A percentile compares a stretch with the other conserved stretches of the same genome.
phyloP scores from a whole-genome alignment of 2,113 vertebrate genomes.

The Lonchura striata region DNA sequence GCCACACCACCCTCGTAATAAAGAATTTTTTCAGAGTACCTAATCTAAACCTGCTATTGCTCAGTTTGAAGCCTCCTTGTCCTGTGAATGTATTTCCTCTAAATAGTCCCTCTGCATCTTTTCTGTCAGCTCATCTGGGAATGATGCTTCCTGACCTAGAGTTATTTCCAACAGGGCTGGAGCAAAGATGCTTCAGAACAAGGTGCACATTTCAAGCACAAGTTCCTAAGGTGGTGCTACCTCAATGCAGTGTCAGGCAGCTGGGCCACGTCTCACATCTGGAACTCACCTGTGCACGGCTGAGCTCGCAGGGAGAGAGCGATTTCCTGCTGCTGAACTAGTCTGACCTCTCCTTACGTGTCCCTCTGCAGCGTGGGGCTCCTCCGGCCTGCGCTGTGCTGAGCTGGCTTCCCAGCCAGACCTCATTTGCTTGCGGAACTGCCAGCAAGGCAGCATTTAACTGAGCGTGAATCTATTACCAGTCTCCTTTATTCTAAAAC shows the following conservation, averaged over 20 bases:
- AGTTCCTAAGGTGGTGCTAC: not conserved
- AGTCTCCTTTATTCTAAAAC: slow-evolving; percentile 19
- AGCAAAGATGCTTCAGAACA: not conserved
- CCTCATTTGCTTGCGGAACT: slow-evolving; percentile 26
- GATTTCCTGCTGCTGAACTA: not conserved
- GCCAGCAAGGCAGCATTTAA: slow-evolving; percentile 20
- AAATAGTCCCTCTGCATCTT: not conserved
- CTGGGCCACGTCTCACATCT: accelerated
- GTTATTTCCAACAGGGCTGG: not conserved
- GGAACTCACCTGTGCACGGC: not conserved
- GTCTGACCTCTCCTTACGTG: not conserved
- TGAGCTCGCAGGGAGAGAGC: accelerated
- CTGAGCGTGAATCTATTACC: not conserved
- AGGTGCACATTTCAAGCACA: not conserved
- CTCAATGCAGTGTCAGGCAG: not conserved
- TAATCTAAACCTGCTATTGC: not conserved
- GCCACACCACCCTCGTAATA: not conserved
- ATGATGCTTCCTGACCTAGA: not conserved
- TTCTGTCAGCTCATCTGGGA: not conserved
- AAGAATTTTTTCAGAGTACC: not conserved
- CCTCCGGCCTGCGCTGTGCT: not conserved
- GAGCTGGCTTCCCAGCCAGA: not conserved
- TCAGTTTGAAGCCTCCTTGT: not conserved
- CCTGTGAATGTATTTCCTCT: not conserved
- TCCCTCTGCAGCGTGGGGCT: not conserved